Base-by-base conservation (phyloP, 2,888 invertebrate species). In the Acanthoscelides obtectus region DNA sequence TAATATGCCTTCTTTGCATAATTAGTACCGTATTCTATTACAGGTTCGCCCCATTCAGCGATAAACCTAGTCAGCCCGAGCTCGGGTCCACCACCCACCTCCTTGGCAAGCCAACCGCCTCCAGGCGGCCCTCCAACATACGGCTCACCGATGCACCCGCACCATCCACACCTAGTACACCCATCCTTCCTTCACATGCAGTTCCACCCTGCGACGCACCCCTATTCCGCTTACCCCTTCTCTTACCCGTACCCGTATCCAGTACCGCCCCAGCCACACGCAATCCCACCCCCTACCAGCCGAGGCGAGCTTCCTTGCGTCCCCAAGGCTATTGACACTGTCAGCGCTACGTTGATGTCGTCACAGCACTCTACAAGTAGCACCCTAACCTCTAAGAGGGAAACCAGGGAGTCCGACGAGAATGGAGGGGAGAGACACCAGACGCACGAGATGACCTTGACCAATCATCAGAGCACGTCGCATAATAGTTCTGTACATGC, bases 221-320 rank as follows among this genome's bases (percentile, higher is more conserved):
- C 92, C 17, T 92, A 91, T 83, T 89, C 90, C 72, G 90, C 91
- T 64, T 92, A 92, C 80, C 90, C 91, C 66, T 90, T 91, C 84
- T 89, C 91, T 70, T 90, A 90, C 80, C 90, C 91, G 0, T 93
- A 93, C 87, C 89, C 93, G 70, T 91, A 94, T 78, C 90, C 92
- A 0, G 88, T 92, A 73, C 92, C 92, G 3, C 91, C 92, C 12
- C 92, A 92, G 80, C 93, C 93, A 0, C 92, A 92, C 79, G 90
- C 92, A 5, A 91, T 92, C 81, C 92, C 92, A 20, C 92, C 92
- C 1, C 90, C 91, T 80, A 21, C 66, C 21, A 79, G 80, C 19
- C 77, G 80, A 22, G 77, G 77, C 20, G 80, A 79, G 66, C 77
- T 82, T 66, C 76, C 73, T 12, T 73, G 74, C 0, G 75, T 79